Evolutionary conservation across 2,888 invertebrate genomes (phyloP).

Genomic region (Yponomeuta cagnagella): DNA sequence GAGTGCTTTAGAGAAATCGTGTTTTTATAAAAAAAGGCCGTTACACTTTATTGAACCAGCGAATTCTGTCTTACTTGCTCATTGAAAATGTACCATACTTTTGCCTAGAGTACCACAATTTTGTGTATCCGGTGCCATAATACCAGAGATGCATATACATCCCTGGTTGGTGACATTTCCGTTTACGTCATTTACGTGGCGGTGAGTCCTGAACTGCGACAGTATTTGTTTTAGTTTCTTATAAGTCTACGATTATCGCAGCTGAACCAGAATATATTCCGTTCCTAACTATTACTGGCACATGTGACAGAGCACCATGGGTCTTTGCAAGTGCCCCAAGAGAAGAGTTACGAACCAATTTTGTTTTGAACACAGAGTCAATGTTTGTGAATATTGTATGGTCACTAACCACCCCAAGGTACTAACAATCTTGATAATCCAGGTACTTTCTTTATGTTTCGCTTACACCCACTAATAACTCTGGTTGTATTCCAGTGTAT

Average conservation of each 20-base stretch:
- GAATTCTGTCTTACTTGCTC: no score
- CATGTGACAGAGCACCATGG: conserved; percentile 73
- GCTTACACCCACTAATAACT: background rate
- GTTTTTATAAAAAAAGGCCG: no score
- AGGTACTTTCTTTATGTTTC: background rate
- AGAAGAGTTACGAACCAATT: conserved; percentile 98
- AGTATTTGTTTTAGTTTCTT: conserved; percentile 12
- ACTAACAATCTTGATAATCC: conserved; percentile 33
- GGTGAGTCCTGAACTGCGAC: background rate
- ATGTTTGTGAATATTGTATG: conserved; percentile 99
- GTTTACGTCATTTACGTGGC: conserved; percentile 12
- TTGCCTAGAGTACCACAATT: no score
- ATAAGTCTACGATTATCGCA: background rate
- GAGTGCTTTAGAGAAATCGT: no score
- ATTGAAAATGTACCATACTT: no score
- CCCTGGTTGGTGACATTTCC: background rate
- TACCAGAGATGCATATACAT: no score
- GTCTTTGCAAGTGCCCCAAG: conserved; percentile 98
- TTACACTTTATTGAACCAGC: no score
- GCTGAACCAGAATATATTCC: background rate
- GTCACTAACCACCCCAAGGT: conserved; percentile 97
- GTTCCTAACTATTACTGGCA: background rate
- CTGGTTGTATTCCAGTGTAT: conserved; percentile 85
- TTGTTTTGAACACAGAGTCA: conserved; percentile 99
- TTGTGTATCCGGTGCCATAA: no score